Evolutionary conservation across 2,113 vertebrate genomes (phyloP).

Genomic region (Sylvietta virens): DNA sequence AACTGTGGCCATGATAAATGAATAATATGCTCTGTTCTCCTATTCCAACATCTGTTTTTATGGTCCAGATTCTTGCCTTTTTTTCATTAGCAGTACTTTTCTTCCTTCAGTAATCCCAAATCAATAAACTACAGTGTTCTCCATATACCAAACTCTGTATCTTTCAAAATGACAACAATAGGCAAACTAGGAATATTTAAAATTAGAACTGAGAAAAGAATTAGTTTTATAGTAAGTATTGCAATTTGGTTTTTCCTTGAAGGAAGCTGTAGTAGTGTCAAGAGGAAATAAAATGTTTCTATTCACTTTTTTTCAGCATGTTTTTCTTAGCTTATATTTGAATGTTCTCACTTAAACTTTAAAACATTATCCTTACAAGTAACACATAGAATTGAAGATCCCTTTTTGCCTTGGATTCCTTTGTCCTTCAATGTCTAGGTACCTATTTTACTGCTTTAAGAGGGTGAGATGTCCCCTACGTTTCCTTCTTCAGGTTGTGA

Average conservation of each 20-base stretch:
- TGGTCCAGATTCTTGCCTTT: background rate
- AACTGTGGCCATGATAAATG: background rate
- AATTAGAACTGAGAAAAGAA: background rate
- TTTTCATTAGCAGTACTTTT: background rate
- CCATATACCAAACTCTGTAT: background rate
- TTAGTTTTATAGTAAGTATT: background rate
- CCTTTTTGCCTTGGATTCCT: background rate
- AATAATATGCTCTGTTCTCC: background rate
- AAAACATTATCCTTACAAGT: background rate
- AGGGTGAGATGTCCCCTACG: background rate
- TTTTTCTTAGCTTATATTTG: background rate
- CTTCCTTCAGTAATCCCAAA: background rate
- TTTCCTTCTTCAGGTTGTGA: background rate
- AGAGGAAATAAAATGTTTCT: background rate
- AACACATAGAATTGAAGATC: background rate
- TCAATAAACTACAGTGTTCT: background rate
- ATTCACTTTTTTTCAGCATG: background rate
- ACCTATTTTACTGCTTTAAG: background rate
- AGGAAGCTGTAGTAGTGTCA: background rate
- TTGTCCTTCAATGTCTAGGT: background rate
- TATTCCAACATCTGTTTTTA: background rate
- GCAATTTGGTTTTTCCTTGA: background rate
- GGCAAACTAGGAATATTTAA: background rate
- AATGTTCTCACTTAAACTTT: background rate
- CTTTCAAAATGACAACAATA: background rate